Evolutionary conservation across 2,113 vertebrate genomes (phyloP), one percentile per base, ranked within the genome.

Genomic region (Pterocles orientalis): DNA sequence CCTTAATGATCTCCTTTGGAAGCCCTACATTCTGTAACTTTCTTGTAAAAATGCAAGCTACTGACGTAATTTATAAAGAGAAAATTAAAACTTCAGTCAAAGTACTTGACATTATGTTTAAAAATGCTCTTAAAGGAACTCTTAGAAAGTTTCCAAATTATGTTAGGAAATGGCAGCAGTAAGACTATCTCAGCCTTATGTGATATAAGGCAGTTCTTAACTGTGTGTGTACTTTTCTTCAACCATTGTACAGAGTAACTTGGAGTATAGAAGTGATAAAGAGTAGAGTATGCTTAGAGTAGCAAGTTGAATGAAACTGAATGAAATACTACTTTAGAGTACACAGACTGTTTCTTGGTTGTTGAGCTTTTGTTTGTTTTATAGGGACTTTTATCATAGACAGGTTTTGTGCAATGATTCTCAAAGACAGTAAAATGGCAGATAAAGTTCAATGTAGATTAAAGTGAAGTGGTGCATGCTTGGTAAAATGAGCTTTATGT

Each of bases 1-100:
- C 24, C 41, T 85, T 83, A 78, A 90, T n/a, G 28, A 64, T 90
- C 43, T 76, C 48, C 57, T 81, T 56, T 95, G 19, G n/a, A 88
- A 78, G 41, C 47, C 41, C 39, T 88, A 1, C 0, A 2, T 76
- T 95, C n/a, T 91, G 29, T 88, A 54, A 70, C 15, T 1, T 6
- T 75, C 50, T 85, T 88, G 3, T 58, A 65, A 41, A 29, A 76
- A 21, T 69, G 57, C 65, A 72, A 85, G 76, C 48, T 89, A 23
- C 18, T 83, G 9, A 33, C 34, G 6, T 82, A 7, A 76, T 79
- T 88, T 83, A 78, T 71, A 79, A 93, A 53, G 56, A 50, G 25
- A 36, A 69, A 60, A 41, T 25, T 89, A 47, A 79, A 79, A 79
- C 20, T 70, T 84, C 53, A 26, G 33, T 16, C 29, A 53, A 12